Evolutionary conservation across 2,113 vertebrate genomes (phyloP).

Genomic region (Ranitomeya imitator): DNA sequence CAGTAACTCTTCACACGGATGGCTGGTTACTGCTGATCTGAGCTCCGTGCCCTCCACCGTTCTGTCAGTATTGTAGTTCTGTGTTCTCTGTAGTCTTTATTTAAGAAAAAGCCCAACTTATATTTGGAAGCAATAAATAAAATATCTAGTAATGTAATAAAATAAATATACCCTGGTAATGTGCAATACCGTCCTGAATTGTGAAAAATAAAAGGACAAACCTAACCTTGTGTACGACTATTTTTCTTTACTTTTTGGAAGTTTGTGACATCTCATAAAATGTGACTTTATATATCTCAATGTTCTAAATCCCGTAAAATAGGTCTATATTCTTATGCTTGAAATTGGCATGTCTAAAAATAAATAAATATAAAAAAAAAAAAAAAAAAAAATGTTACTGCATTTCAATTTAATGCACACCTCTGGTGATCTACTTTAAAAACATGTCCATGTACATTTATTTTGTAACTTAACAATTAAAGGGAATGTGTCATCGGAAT

Average conservation of each 20-base stretch:
- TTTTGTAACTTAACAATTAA: too few relatives aligned
- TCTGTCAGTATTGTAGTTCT: slow-evolving; percentile 50
- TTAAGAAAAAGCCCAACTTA: slow-evolving; percentile 23
- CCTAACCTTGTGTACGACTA: not conserved
- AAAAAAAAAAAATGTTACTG: too few relatives aligned
- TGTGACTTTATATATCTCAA: too few relatives aligned
- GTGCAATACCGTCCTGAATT: slow-evolving; percentile 47
- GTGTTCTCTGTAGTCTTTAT: slow-evolving; percentile 44
- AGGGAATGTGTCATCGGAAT: too few relatives aligned
- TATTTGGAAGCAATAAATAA: slow-evolving; percentile 53
- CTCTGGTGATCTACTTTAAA: too few relatives aligned
- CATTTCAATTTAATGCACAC: too few relatives aligned
- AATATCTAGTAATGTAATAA: not conserved
- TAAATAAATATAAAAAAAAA: too few relatives aligned
- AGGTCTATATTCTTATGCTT: too few relatives aligned
- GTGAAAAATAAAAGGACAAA: slow-evolving; percentile 51
- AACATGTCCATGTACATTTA: too few relatives aligned
- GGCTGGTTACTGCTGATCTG: not conserved
- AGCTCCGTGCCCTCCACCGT: not conserved
- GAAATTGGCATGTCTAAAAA: too few relatives aligned
- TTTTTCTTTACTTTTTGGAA: not conserved
- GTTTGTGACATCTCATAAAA: too few relatives aligned
- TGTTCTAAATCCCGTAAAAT: too few relatives aligned
- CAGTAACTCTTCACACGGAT: not conserved
- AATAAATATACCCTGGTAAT: not conserved